phyloP scores from a whole-genome alignment of 2,113 vertebrate species.

The Seriola quinqueradiata region DNA sequence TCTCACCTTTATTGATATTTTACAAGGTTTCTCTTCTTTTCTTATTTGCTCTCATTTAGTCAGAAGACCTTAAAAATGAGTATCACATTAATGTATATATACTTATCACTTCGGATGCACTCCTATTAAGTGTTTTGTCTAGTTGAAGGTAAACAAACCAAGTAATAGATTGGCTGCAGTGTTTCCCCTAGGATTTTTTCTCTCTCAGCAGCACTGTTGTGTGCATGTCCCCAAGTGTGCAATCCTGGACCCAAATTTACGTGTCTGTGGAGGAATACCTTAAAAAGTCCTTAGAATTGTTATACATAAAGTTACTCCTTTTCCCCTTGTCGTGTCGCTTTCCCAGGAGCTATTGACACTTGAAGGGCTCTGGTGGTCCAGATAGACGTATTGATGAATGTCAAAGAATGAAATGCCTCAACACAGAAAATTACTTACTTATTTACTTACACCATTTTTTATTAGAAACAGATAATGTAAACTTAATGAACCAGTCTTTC shows the following conservation, averaged over 20 bases:
- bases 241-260: no score
- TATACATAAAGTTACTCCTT: neutral
- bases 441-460: neutral
- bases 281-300: no score
- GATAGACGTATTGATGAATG: neutral
- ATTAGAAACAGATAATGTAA: neutral
- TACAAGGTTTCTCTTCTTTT: constrained; percentile 7
- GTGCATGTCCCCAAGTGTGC: no score
- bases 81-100: neutral
- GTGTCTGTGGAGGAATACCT: no score
- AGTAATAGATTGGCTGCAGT: neutral
- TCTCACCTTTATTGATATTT: constrained; percentile 4
- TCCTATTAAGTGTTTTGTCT: neutral
- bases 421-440: neutral
- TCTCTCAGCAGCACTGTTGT: no score
- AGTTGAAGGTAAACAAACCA: neutral
- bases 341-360: neutral
- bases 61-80: neutral
- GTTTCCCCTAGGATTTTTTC: no score
- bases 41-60: neutral
- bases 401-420: neutral
- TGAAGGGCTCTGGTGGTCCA: no score
- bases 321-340: neutral
- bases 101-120: neutral
- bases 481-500: neutral